Conservation (phyloP, 2,113 vertebrate species). For the Setophaga coronata region DNA sequence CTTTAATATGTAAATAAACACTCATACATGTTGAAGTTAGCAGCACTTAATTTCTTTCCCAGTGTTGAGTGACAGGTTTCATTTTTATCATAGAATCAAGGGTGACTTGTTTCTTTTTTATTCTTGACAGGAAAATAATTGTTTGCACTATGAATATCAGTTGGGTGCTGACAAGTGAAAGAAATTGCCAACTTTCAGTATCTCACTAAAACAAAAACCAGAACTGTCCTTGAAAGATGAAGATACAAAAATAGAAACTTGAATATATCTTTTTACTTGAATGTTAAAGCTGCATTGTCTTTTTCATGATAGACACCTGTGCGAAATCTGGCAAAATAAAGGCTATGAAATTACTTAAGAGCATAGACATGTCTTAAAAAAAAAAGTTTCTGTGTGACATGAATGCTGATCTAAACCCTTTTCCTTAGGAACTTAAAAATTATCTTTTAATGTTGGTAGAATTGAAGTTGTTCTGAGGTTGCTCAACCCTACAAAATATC, state of each 20-base stretch:
- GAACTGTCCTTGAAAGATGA: conserved; percentile 58
- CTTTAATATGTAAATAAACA: not conserved
- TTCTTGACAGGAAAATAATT: conserved; percentile 54
- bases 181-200: conserved; percentile 7
- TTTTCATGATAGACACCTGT: not conserved
- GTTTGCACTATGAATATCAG: conserved; percentile 67
- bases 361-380: not conserved
- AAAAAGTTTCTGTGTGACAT: not conserved
- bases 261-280: conserved; percentile 22
- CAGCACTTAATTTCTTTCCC: not conserved
- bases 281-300: conserved; percentile 54
- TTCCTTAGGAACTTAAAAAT: not conserved
- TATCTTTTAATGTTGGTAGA: not conserved
- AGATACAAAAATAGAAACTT: conserved; percentile 44
- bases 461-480: not conserved
- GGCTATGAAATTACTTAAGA: not conserved
- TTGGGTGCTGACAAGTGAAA: conserved; percentile 64
- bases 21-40: not conserved
- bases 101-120: conserved; percentile 23
- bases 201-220: conserved; percentile 48
- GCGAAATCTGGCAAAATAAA: conserved; percentile 37
- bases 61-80: not conserved
- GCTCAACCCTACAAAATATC: not conserved
- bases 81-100: conserved; percentile 39
- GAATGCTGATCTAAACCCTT: not conserved